A percentile compares a stretch with the other conserved stretches of the same genome.
Evolutionary conservation across 2,113 vertebrate species (phyloP).

Genomic region (Caranx melampygus): DNA sequence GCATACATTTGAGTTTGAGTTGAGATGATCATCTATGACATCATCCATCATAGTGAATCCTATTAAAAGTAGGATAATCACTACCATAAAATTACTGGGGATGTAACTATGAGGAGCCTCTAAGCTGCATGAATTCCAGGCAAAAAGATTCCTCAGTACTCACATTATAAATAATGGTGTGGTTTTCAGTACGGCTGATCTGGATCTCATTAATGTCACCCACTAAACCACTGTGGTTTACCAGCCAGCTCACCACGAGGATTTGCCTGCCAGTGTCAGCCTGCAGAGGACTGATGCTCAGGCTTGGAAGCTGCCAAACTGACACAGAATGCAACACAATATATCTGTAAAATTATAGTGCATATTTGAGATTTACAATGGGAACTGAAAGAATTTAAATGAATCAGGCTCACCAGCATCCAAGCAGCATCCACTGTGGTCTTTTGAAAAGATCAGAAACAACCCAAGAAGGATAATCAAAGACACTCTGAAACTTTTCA

Average conservation of each 20-base stretch:
- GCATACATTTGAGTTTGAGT: not conserved
- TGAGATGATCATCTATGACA: not conserved
- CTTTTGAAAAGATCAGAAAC: constrained; percentile 23
- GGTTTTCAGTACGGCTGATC: constrained; percentile 54
- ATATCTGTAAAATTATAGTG: not conserved
- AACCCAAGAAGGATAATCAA: constrained; percentile 19
- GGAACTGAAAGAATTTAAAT: not conserved
- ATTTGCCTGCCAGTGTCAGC: constrained; percentile 18
- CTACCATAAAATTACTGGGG: not conserved
- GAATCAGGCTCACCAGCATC: constrained; percentile 44
- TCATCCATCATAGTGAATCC: not conserved
- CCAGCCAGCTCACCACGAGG: constrained; percentile 62
- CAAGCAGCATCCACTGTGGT: not conserved
- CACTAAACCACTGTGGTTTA: constrained; percentile 1
- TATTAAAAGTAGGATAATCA: not conserved
- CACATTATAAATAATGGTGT: constrained; percentile 43
- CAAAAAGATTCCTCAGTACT: constrained; percentile 22
- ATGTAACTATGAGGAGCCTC: not conserved
- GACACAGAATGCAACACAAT: not conserved
- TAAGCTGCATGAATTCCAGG: not conserved
- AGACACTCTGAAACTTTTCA: not conserved
- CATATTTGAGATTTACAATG: not conserved
- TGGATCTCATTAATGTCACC: constrained; percentile 64
- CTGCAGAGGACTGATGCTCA: constrained; percentile 37
- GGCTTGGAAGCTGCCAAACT: constrained; percentile 28